Percentiles rank a stretch among this genome's conserved stretches.
These are phyloP conservation scores for Heliconius hermathena DNA, from an alignment of 1,140 invertebrate species.

Conservation along the genomic window DNA sequence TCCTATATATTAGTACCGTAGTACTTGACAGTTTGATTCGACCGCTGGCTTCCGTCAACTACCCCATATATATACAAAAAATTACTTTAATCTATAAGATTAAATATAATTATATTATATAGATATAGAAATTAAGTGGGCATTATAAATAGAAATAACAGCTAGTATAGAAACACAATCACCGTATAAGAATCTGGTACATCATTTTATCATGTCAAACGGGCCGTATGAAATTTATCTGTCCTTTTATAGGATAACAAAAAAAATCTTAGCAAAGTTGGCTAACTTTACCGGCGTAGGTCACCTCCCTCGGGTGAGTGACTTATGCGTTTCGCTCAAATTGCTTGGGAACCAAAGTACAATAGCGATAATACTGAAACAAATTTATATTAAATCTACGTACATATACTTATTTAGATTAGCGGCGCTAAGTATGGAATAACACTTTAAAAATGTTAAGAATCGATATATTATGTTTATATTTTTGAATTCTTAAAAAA, in stretches of 20 bases:
- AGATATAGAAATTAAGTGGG: background rate
- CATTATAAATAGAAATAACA: background rate
- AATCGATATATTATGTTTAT: too few relatives aligned
- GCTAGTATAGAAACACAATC: background rate
- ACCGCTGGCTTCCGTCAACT: too few relatives aligned
- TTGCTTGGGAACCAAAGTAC: conserved; percentile 35
- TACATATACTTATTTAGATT: too few relatives aligned
- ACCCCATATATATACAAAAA: too few relatives aligned
- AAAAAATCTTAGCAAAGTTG: conserved; percentile 41
- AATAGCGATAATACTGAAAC: conserved; percentile 47
- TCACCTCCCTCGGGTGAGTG: conserved; percentile 46
- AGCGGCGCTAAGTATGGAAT: too few relatives aligned
- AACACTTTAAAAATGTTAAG: too few relatives aligned
- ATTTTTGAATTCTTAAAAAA: too few relatives aligned
- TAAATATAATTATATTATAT: too few relatives aligned
- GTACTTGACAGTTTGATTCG: too few relatives aligned
- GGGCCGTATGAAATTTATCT: conserved; percentile 48
- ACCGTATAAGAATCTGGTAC: conserved; percentile 20
- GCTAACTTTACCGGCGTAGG: conserved; percentile 43
- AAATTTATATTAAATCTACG: conserved; percentile 13
- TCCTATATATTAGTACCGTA: too few relatives aligned
- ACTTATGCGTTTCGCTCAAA: conserved; percentile 50
- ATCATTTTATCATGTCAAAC: conserved; percentile 42
- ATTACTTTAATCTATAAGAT: too few relatives aligned
- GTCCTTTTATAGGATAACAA: conserved; percentile 37